Evolutionary conservation across 2,888 invertebrate genomes (phyloP).

Genomic region (Syritta pipiens): DNA sequence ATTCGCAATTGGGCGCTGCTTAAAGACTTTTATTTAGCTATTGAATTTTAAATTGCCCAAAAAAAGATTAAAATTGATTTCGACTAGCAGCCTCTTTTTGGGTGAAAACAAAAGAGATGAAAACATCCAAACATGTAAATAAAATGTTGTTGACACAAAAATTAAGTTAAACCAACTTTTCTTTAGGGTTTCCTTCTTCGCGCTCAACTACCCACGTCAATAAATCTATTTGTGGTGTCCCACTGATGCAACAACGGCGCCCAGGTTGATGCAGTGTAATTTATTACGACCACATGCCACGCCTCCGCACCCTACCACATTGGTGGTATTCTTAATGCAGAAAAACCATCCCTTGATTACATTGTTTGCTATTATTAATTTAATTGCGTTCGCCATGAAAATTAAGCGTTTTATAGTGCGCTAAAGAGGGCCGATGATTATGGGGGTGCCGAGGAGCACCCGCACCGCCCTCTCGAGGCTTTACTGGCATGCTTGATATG

Average conservation of each 20-base stretch:
- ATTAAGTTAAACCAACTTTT: conserved; percentile 1
- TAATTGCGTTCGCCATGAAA: conserved; percentile 66
- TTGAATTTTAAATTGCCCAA: too few relatives aligned
- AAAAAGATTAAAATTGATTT: too few relatives aligned
- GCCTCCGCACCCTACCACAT: conserved; percentile 35
- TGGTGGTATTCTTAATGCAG: conserved; percentile 57
- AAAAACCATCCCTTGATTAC: conserved; percentile 66
- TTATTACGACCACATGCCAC: conserved; percentile 57
- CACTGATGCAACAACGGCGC: conserved; percentile 48
- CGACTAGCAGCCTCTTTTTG: too few relatives aligned
- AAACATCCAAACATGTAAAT: background rate
- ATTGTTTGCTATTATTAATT: conserved; percentile 68
- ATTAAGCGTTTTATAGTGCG: conserved; percentile 61
- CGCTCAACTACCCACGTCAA: conserved; percentile 4
- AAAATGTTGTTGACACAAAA: background rate
- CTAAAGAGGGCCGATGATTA: conserved; percentile 44
- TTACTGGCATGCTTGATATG: conserved; percentile 6
- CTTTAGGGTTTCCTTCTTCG: conserved; percentile 19
- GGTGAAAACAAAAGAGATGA: background rate
- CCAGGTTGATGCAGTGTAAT: conserved; percentile 63
- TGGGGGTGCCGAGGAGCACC: conserved; percentile 9
- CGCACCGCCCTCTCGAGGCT: background rate
- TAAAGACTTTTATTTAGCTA: background rate
- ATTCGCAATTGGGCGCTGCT: background rate
- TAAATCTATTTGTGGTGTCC: conserved; percentile 56